Evolutionary conservation across 1,140 invertebrate genomes (phyloP), one percentile per base, ranked within the genome.

Genomic region (Pantala flavescens): DNA sequence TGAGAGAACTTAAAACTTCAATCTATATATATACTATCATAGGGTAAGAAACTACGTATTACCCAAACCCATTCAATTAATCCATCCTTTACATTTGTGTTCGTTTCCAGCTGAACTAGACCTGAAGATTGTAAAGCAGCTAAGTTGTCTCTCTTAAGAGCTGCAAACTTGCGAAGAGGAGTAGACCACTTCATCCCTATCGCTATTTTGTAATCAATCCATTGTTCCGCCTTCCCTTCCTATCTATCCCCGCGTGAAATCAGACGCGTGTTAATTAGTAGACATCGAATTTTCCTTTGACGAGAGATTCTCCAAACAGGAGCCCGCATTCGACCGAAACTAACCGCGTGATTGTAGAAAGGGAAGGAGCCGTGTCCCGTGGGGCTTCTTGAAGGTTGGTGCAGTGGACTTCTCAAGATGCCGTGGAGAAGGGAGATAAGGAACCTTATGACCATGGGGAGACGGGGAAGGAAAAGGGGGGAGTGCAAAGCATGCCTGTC

Each of bases 261-360:
- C 49, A 21, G 49, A 63, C 49, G 49, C 49, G 49, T 63, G 49
- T 63, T 63, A 63, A 63, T 63, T 63, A 63, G 49, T 63, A 3
- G n/a, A 16, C 49, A 5, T 63, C 49, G 49, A 63, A 63, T 63
- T 16, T 21, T 63, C 49, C 49, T 63, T 63, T 63, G 49, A 63
- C 5, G 12, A 16, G 43, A 21, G 14, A 21, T 14, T 21, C 49
- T 63, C 49, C 49, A 3, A 19, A 19, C 49, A 21, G n/a, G 49
- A 63, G 49, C 49, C 49, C 49, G 49, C 49, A 63, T 63, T 63
- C 49, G 49, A 63, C 49, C 49, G 49, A 63, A 63, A 63, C 49
- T 7, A 63, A 63, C 14, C 49, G 12, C 16, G 49, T 63, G 49
- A 63, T 63, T 63, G 12, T 63, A 21, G 49, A 63, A 12, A 63